Percentiles rank a stretch among this genome's conserved stretches.
Evolutionary conservation across 2,888 invertebrate species (phyloP).

Genomic region (Ectropis crepuscularia): DNA sequence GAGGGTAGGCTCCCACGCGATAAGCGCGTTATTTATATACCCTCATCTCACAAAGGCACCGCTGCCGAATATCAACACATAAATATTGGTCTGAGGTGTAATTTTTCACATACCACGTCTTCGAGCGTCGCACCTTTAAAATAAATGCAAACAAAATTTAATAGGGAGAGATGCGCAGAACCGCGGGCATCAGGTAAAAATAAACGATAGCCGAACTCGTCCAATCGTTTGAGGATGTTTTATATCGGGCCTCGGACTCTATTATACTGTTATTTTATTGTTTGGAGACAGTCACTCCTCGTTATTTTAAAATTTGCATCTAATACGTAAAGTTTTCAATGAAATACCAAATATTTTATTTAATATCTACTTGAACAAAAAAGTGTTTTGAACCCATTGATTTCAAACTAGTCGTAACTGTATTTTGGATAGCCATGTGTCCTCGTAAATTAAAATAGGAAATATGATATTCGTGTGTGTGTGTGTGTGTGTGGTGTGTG

Average conservation of each 20-base stretch:
- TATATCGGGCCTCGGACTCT: slow-evolving; percentile 56
- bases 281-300: slow-evolving; percentile 39
- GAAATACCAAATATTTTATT: too few species aligned
- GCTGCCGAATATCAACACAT: slow-evolving; percentile 85
- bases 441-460: too few species aligned
- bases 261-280: slow-evolving; percentile 51
- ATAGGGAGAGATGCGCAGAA: slow-evolving; percentile 85
- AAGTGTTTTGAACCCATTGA: too few species aligned
- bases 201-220: slow-evolving; percentile 76
- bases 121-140: slow-evolving; percentile 85
- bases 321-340: too few species aligned
- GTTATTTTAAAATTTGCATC: too few species aligned
- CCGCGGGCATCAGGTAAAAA: slow-evolving; percentile 81
- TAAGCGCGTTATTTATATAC: slow-evolving; percentile 85
- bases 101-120: slow-evolving; percentile 85
- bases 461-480: too few species aligned
- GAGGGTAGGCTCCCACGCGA: slow-evolving; percentile 84
- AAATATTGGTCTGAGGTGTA: slow-evolving; percentile 85
- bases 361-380: too few species aligned
- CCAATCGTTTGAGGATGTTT: slow-evolving; percentile 76
- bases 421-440: too few species aligned
- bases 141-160: slow-evolving; percentile 86
- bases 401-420: too few species aligned
- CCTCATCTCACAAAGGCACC: slow-evolving; percentile 83
- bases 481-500: too few species aligned